phyloP scores from a whole-genome alignment of 1,140 invertebrate species.

The Zaprionus africanus region DNA sequence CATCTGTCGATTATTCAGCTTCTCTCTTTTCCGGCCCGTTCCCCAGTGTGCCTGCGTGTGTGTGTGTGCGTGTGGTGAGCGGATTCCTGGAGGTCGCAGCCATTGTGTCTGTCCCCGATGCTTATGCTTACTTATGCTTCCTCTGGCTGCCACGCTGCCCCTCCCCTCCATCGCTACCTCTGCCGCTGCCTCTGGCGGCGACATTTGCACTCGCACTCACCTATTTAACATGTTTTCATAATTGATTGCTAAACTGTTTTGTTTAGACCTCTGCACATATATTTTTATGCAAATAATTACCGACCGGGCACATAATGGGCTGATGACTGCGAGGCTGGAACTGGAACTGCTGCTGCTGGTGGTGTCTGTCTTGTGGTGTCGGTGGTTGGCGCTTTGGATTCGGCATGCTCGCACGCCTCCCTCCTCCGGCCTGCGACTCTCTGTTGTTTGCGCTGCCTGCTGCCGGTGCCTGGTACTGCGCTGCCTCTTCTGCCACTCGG shows the following conservation, averaged over 20 bases:
- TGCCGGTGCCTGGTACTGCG: slow-evolving; percentile 3
- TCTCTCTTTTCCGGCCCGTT: slow-evolving; percentile 40
- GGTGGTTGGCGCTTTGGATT: slow-evolving; percentile 38
- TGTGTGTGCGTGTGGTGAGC: slow-evolving; percentile 21
- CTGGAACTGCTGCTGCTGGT: slow-evolving; percentile 12
- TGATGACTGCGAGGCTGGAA: slow-evolving; percentile 22
- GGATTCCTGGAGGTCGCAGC: slow-evolving; percentile 40
- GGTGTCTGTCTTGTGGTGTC: slow-evolving; percentile 27
- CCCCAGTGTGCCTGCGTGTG: background rate
- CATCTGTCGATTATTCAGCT: slow-evolving; percentile 66
- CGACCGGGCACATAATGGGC: slow-evolving; percentile 74
- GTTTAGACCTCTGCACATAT: slow-evolving; percentile 82
- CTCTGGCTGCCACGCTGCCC: slow-evolving; percentile 8
- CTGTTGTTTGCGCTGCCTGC: slow-evolving; percentile 20
- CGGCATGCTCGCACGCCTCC: slow-evolving; percentile 14
- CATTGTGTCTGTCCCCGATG: slow-evolving; percentile 27
- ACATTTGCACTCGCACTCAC: slow-evolving; percentile 72
- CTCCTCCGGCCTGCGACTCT: background rate
- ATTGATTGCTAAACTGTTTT: slow-evolving; percentile 83
- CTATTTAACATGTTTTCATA: slow-evolving; percentile 83
- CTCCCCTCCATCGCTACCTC: background rate
- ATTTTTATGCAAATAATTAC: slow-evolving; percentile 83
- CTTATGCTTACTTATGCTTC: slow-evolving; percentile 23
- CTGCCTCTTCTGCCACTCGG: slow-evolving; percentile 5
- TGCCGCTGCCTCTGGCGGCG: slow-evolving; percentile 45